These are phyloP conservation scores for Pelobates fuscus DNA, from an alignment of 2,113 vertebrate species.

Conservation along the genomic window DNA sequence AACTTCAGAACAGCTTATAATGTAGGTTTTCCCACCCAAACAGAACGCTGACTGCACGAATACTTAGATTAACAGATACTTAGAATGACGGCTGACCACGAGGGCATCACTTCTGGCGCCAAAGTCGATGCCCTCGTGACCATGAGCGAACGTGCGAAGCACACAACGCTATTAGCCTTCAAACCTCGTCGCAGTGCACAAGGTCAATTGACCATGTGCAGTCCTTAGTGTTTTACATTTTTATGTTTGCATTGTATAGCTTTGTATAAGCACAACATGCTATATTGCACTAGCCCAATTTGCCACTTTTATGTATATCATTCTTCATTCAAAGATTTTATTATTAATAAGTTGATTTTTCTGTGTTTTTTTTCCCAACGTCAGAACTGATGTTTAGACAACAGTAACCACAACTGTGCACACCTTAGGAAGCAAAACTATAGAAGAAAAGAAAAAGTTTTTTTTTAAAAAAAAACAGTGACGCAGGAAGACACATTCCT, in stretches of 20 bases:
- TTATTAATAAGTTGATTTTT: too few relatives aligned
- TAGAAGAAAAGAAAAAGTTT: not conserved
- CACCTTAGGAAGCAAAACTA: not conserved
- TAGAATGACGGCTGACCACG: not conserved
- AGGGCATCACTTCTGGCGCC: not conserved
- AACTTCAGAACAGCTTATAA: too few relatives aligned
- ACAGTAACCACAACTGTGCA: slow-evolving; percentile 8
- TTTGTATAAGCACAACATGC: too few relatives aligned
- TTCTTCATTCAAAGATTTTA: too few relatives aligned
- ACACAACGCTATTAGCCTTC: too few relatives aligned
- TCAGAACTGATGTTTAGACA: not conserved
- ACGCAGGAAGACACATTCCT: not conserved
- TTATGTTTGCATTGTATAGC: too few relatives aligned
- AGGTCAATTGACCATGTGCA: too few relatives aligned
- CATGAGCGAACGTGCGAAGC: not conserved
- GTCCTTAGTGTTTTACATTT: too few relatives aligned
- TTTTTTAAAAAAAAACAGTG: too few relatives aligned
- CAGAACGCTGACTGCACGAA: not conserved
- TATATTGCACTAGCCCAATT: too few relatives aligned
- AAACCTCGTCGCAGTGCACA: too few relatives aligned
- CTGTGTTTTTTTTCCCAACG: not conserved
- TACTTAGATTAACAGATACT: not conserved
- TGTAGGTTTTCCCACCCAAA: not conserved
- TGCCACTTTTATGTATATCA: too few relatives aligned
- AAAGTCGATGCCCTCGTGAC: not conserved